Base-by-base conservation (phyloP, 2,113 vertebrate genomes). In the Emydocephalus ijimae region DNA sequence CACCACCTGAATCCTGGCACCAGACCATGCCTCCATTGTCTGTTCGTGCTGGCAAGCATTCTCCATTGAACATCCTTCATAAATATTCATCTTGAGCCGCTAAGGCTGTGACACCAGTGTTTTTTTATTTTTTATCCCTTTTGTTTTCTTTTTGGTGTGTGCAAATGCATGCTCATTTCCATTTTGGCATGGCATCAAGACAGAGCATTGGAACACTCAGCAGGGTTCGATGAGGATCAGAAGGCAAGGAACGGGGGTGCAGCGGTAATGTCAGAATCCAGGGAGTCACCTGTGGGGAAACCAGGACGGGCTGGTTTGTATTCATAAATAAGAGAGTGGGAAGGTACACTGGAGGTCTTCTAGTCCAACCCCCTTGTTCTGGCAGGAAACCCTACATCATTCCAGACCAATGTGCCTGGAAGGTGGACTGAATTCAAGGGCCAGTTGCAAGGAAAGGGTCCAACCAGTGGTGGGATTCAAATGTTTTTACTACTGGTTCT, bases 181-280 rank as follows among this genome's bases (percentile, higher is more conserved):
- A 96, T 96, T 96, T 89, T 95, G 94, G 95, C 90, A 91, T 74
- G 96, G 95, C 93, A 96, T 96, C 95, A 95, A 95, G 61, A n/a
- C 94, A 95, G 90, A 34, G 0, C 87, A 81, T 74, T 92, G 23
- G 93, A 89, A 89, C 91, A 91, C 92, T 89, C 90, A 96, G n/a
- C 24, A 34, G 74, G 87, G 86, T 85, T 88, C 90, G 96, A 94
- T 59, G 94, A 92, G 57, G 93, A 91, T 94, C 91, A 91, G 87
- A 89, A 45, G 92, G 90, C 94, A 55, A 85, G 54, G 90, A 92
- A 90, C 5, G 29, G 89, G 89, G 90, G 69, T 0, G 5, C n/a
- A 2, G 4, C 34, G 43, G 29, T 34, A 23, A 3, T 5, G 11
- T 4, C 45, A n/a, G 89, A 81, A 86, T 64, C 12, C 52, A n/a